phyloP scores from a whole-genome alignment of 2,113 vertebrate genomes.

The Clarias batrachus region DNA sequence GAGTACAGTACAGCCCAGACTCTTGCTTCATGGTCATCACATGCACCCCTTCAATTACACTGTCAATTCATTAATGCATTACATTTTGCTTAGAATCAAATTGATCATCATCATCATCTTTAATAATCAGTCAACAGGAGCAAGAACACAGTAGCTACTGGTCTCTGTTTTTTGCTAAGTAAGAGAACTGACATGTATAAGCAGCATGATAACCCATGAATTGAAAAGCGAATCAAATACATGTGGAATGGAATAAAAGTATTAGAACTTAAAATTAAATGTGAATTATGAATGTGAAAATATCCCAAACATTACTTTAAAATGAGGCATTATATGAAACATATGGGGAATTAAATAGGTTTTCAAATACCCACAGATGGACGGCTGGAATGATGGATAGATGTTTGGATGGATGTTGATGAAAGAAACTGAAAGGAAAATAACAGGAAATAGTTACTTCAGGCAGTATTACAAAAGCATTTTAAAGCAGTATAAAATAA shows the following conservation, averaged over 20 bases:
- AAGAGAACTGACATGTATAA: constrained; percentile 69
- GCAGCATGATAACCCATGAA: constrained; percentile 54
- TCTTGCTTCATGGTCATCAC: constrained; percentile 73
- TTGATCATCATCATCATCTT: constrained; percentile 68
- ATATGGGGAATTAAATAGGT: background rate
- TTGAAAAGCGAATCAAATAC: constrained; percentile 50
- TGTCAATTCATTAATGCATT: constrained; percentile 71
- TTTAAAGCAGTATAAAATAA: constrained; percentile 25
- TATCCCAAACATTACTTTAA: constrained; percentile 25
- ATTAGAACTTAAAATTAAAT: constrained; percentile 10
- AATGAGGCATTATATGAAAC: constrained; percentile 17
- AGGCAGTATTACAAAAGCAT: constrained; percentile 28
- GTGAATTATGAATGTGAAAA: background rate
- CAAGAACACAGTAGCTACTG: constrained; percentile 85
- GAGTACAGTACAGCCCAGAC: constrained; percentile 77
- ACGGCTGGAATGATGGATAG: background rate
- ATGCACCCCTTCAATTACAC: constrained; percentile 74
- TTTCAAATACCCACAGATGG: constrained; percentile 33
- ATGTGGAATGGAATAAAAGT: constrained; percentile 52
- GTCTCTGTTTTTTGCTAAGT: constrained; percentile 84
- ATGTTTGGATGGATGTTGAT: background rate
- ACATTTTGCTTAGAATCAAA: constrained; percentile 65
- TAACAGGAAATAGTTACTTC: background rate
- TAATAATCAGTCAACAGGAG: constrained; percentile 79
- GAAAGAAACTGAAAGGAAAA: constrained; percentile 1